A percentile compares a stretch with the other conserved stretches of the same genome.
phyloP scores from a whole-genome alignment of 2,113 vertebrate genomes.

The rabbit (Oryctolagus cuniculus) region mOryCun1.1 NC_091447.1:44794001-44794500 shows the following conservation, averaged over 20 bases:
- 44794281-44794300: not conserved
- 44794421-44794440: not conserved
- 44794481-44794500: not conserved
- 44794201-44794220: slow-evolving; percentile 57
- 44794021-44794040: not conserved
- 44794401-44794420: not conserved
- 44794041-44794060: not conserved
- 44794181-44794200: slow-evolving; percentile 70
- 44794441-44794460: slow-evolving; percentile 17
- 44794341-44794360: not conserved
- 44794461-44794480: not conserved
- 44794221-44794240: slow-evolving; percentile 41
- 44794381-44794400: not conserved
- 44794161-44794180: slow-evolving; percentile 69
- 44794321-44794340: not conserved
- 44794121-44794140: slow-evolving; percentile 65
- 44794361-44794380: not conserved
- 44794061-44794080: slow-evolving; percentile 16
- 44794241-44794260: not conserved
- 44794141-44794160: slow-evolving; percentile 71
- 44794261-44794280: not conserved
- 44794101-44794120: slow-evolving; percentile 76
- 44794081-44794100: slow-evolving; percentile 70
- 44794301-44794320: slow-evolving; percentile 18
- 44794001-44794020: not conserved